Evolutionary conservation across 2,113 vertebrate species (phyloP).

Genomic region (Paedocypris sp.): DNA sequence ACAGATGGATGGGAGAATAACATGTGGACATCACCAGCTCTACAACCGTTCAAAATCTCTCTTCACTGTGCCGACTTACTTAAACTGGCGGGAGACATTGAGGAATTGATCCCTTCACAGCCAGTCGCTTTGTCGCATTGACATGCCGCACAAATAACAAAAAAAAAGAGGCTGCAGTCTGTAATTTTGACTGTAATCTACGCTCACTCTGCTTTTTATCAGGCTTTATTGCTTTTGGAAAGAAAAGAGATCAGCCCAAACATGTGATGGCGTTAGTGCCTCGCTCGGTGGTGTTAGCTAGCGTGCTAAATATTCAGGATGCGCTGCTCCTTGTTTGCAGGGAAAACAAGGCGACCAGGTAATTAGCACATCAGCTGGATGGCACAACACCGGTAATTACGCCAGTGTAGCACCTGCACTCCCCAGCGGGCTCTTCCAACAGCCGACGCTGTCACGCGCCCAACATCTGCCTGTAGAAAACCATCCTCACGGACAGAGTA

Average conservation of each 20-base stretch:
- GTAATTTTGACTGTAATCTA: no score
- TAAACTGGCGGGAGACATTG: no score
- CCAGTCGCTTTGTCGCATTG: no score
- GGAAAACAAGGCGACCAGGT: conserved; percentile 58
- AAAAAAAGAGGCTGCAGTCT: no score
- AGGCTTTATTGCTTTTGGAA: not conserved
- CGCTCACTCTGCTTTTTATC: no score
- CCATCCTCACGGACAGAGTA: conserved; percentile 39
- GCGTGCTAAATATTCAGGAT: conserved; percentile 50
- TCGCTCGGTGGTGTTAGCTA: not conserved
- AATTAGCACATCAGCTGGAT: conserved; percentile 67
- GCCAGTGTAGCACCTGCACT: conserved; percentile 33
- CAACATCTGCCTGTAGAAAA: conserved; percentile 28
- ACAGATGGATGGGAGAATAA: not conserved
- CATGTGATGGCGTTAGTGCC: not conserved
- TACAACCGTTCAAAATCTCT: not conserved
- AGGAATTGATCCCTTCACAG: no score
- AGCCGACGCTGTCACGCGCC: conserved; percentile 32
- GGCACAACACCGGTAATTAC: conserved; percentile 68
- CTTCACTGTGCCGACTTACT: no score
- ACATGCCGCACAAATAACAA: no score
- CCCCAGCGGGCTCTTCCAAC: conserved; percentile 35
- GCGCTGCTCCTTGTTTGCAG: conserved; percentile 54
- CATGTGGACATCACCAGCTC: not conserved
- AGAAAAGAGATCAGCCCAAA: not conserved